phyloP scores from a whole-genome alignment of 2,797 vertebrate genomes.

The Euphonia xanthogaster region DNA sequence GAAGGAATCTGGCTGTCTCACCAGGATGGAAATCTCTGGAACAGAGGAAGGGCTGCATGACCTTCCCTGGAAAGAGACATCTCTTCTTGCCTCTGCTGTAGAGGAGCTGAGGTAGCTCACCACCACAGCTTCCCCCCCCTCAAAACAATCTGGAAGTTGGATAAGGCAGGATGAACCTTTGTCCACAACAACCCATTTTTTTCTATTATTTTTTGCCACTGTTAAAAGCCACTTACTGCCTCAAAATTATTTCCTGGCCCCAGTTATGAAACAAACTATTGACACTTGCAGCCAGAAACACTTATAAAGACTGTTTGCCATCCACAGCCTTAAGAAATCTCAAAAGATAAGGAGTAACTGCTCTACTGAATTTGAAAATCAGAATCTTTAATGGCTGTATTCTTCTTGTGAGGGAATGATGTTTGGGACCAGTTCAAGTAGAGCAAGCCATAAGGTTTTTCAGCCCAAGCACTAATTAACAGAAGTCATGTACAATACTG shows the following conservation, averaged over 20 bases:
- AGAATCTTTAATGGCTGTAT: not conserved
- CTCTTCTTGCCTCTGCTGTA: not conserved
- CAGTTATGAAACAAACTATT: not conserved
- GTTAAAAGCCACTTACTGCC: not conserved
- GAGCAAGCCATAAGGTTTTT: not conserved
- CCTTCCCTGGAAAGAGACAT: not conserved
- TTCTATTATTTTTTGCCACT: not conserved
- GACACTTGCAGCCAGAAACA: not conserved
- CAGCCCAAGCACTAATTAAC: not conserved
- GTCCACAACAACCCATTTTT: not conserved
- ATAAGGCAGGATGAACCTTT: not conserved
- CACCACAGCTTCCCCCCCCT: not conserved
- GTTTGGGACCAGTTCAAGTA: not conserved
- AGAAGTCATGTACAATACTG: not conserved
- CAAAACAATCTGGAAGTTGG: not conserved
- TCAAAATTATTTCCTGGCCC: not conserved
- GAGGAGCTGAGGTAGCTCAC: not conserved
- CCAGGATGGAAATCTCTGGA: not conserved
- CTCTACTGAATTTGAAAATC: not conserved
- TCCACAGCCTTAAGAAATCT: not conserved
- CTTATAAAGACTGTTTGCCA: not conserved
- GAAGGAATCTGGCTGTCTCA: not conserved
- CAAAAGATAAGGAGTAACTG: not conserved
- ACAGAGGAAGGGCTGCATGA: not conserved
- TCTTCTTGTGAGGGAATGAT: not conserved